Base-by-base conservation (phyloP, 2,113 vertebrate species). In the Monopterus albus region DNA sequence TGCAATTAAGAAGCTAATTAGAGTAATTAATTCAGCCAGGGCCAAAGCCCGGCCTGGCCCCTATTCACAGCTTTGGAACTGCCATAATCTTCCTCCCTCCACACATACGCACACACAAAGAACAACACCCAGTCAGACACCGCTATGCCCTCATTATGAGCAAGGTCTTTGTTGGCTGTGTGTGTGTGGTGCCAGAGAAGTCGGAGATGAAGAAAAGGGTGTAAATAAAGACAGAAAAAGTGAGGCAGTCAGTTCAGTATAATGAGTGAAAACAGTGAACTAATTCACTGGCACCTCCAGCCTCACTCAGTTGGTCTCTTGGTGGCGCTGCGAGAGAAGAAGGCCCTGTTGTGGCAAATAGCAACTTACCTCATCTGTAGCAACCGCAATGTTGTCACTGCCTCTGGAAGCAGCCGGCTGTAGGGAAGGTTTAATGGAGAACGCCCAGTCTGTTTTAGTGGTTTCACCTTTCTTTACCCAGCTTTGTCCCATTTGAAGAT, bases 1-100 rank as follows among this genome's bases (percentile, higher is more conserved):
- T 91, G 90, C 91, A 94, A 94, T 93, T 93, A 93, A 88, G 89
- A 80, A 89, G 82, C 87, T 93, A 94, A 94, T 94, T 92, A 93
- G 91, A 87, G 92, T 93, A 92, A 93, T 94, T 93, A 93, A 93
- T 93, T 92, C 91, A 90, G 90, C 84, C 81, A 65, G 85, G 89
- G 87, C 88, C 68, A 59, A 72, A 81, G 82, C 90, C 86, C 86
- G 78, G 82, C 74, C 91, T 83, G 85, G 88, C 82, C 83, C 79
- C 91, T 84, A 90, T 93, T 93, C 91, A 91, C 87, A 83, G 89
- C 84, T 89, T 86, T 85, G 89, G 90, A 91, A 81, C 85, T 81
- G 87, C 82, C 86, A 88, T 93, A 94, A 93, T 93, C 92, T 87
- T 78, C 79, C 58, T 82, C 69, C 65, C 75, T 62, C 36, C 73